Evolutionary conservation across 2,888 invertebrate species (phyloP).

Genomic region (Glyphotaelius pellucidus): DNA sequence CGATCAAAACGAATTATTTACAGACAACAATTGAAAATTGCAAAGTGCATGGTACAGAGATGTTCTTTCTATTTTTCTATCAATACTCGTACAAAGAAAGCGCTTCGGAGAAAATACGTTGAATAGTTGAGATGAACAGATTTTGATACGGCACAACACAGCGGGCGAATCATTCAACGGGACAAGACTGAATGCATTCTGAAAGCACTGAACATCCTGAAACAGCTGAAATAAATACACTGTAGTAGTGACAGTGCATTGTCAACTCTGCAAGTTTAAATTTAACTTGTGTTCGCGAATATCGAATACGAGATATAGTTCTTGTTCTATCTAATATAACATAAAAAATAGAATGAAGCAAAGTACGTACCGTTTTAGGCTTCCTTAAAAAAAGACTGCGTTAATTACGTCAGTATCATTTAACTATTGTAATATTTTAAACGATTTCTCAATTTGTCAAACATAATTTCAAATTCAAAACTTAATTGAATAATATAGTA

Average conservation of each 20-base stretch:
- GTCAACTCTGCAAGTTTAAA: background rate
- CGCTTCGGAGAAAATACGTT: background rate
- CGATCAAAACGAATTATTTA: background rate
- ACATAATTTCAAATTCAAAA: too few relatives aligned
- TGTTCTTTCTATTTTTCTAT: background rate
- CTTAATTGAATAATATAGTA: too few relatives aligned
- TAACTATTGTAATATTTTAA: too few relatives aligned
- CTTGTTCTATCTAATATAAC: background rate
- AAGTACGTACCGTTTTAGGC: too few relatives aligned
- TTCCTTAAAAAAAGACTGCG: too few relatives aligned
- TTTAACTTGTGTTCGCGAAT: background rate
- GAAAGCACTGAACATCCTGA: background rate
- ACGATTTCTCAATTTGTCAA: too few relatives aligned
- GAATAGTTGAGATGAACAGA: background rate
- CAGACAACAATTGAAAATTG: background rate
- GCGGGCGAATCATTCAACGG: background rate
- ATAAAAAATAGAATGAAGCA: too few relatives aligned
- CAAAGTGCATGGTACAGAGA: background rate
- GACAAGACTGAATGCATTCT: background rate
- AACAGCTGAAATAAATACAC: background rate
- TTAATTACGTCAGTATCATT: too few relatives aligned
- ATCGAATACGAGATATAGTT: background rate
- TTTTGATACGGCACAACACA: background rate
- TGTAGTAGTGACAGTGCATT: background rate
- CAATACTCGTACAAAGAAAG: background rate